phyloP scores from a whole-genome alignment of 2,113 vertebrate species.

The Spilogale gracilis region DNA sequence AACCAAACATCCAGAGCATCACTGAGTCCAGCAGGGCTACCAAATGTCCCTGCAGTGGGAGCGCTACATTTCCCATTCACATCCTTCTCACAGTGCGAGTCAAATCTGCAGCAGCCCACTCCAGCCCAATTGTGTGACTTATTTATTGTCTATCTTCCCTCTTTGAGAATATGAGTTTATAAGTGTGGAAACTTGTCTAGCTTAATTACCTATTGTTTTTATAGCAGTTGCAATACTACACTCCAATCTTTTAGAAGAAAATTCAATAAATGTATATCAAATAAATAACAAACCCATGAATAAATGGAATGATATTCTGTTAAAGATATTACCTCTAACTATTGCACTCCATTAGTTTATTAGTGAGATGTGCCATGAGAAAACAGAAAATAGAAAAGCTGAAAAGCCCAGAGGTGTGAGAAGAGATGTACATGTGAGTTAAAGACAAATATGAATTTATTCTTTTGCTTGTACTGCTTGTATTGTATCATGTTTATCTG shows the following conservation, averaged over 20 bases:
- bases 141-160: background rate
- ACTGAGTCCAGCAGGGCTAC: rapidly evolving
- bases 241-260: background rate
- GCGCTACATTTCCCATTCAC: background rate
- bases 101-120: background rate
- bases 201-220: background rate
- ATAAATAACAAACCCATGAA: background rate
- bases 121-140: background rate
- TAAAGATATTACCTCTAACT: background rate
- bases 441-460: background rate
- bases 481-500: background rate
- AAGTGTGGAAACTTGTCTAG: background rate
- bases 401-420: background rate
- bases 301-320: background rate
- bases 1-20: background rate
- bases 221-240: background rate
- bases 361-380: background rate
- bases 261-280: background rate
- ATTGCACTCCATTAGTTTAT: background rate
- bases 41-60: background rate
- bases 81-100: background rate
- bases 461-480: background rate
- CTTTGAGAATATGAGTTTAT: background rate
- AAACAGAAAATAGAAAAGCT: background rate
- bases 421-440: background rate